These are phyloP conservation scores for Diplogasteroides magnus DNA, from an alignment of 1,140 invertebrate genomes.

Conservation along the genomic window DNA sequence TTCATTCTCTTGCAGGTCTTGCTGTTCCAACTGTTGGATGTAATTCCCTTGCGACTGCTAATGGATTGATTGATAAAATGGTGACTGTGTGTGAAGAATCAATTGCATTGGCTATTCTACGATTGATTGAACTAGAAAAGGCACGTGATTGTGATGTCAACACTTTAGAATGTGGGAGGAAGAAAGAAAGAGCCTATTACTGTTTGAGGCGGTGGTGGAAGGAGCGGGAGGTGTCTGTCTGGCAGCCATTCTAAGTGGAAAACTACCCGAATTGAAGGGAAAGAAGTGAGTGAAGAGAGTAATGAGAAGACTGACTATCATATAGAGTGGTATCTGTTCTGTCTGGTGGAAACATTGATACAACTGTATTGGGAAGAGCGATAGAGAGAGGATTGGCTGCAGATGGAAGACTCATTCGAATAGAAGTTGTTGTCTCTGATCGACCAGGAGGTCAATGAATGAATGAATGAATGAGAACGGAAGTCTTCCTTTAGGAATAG, in stretches of 20 bases:
- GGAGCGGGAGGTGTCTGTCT: slow-evolving; percentile 81
- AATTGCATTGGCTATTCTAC: slow-evolving; percentile 80
- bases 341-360: slow-evolving; percentile 88
- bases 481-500: too few relatives aligned
- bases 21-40: slow-evolving; percentile 81
- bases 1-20: slow-evolving; percentile 64
- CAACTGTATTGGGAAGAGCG: slow-evolving; percentile 78
- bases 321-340: slow-evolving; percentile 73
- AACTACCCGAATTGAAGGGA: slow-evolving; percentile 74
- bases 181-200: neutral
- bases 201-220: slow-evolving; percentile 76
- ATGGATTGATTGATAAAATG: slow-evolving; percentile 74
- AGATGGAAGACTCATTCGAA: slow-evolving; percentile 77
- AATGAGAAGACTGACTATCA: too few relatives aligned
- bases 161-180: neutral
- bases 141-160: too few relatives aligned
- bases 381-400: slow-evolving; percentile 80
- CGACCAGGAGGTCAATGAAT: slow-evolving; percentile 63
- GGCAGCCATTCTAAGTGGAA: slow-evolving; percentile 76
- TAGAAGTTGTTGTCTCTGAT: slow-evolving; percentile 78
- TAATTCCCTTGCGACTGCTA: slow-evolving; percentile 76
- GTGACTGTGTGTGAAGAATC: slow-evolving; percentile 63
- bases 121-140: slow-evolving; percentile 74
- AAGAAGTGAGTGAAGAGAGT: slow-evolving; percentile 82
- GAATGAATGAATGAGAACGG: too few relatives aligned